Conservation (phyloP, 1,140 invertebrate genomes). For the Drosophila littoralis region DNA sequence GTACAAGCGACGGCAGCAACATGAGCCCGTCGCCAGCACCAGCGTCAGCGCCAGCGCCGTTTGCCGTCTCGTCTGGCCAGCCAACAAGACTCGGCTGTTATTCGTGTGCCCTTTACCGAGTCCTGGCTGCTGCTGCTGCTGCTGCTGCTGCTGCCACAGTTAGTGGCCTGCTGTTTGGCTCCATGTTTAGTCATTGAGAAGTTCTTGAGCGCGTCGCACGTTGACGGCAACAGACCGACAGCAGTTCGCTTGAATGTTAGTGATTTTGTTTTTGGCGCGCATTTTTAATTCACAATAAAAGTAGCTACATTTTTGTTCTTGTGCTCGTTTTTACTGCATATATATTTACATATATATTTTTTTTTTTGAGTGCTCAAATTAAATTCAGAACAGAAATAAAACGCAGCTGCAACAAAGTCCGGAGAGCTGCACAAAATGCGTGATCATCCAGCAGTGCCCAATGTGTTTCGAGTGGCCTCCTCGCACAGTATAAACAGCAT, state of each 20-base stretch:
- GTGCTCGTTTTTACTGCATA: neutral
- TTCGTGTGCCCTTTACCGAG: conserved; percentile 42
- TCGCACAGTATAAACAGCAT: conserved; percentile 75
- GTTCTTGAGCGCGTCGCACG: conserved; percentile 57
- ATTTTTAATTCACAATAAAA: conserved; percentile 9
- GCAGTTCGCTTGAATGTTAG: neutral
- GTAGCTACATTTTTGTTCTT: neutral
- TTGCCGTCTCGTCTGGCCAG: conserved; percentile 9
- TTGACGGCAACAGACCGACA: conserved; percentile 10
- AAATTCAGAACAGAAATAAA: too few relatives aligned
- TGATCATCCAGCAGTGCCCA: conserved; percentile 77
- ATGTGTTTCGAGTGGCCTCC: conserved; percentile 81
- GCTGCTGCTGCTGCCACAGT: conserved; percentile 9
- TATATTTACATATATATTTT: neutral
- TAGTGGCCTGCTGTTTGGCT: conserved; percentile 38
- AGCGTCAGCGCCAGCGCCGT: neutral
- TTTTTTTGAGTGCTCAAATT: conserved; percentile 3
- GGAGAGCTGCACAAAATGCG: conserved; percentile 52
- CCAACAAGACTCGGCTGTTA: conserved; percentile 16
- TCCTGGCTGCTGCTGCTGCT: conserved; percentile 7
- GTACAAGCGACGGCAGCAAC: conserved; percentile 28
- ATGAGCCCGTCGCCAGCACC: neutral
- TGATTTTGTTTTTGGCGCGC: conserved; percentile 4
- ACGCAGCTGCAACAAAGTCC: too few relatives aligned
- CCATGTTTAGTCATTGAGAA: conserved; percentile 53